phyloP scores from a whole-genome alignment of 1,140 invertebrate species.

The Drosophila arizonae region DNA sequence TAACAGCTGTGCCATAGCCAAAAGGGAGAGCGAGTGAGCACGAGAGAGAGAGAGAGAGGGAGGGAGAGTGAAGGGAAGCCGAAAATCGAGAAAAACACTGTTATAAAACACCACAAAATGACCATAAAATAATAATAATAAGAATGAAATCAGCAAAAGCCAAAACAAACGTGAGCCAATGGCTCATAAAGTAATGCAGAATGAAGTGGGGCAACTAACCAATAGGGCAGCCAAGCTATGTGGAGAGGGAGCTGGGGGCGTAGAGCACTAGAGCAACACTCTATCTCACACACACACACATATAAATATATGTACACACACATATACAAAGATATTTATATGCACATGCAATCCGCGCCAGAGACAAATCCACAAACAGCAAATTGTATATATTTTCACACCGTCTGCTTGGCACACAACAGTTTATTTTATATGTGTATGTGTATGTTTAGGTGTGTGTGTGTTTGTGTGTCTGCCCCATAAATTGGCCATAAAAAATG shows the following conservation, averaged over 20 bases:
- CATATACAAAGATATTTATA: not conserved
- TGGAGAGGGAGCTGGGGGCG: no score
- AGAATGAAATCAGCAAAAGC: constrained; percentile 67
- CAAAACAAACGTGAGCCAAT: constrained; percentile 37
- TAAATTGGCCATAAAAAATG: constrained; percentile 50
- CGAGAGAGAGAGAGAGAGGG: not conserved
- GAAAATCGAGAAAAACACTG: constrained; percentile 19
- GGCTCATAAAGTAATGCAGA: constrained; percentile 64
- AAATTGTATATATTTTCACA: constrained; percentile 32
- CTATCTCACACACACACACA: not conserved
- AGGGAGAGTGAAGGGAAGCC: not conserved
- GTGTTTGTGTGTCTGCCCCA: not conserved
- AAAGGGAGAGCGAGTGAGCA: not conserved
- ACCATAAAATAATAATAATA: constrained; percentile 68
- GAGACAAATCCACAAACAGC: constrained; percentile 24
- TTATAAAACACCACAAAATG: constrained; percentile 48
- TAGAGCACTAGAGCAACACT: not conserved
- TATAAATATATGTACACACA: not conserved
- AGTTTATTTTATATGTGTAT: constrained; percentile 10
- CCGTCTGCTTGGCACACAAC: constrained; percentile 2
- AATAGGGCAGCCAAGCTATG: not conserved
- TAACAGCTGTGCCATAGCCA: constrained; percentile 3
- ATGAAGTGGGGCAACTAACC: constrained; percentile 23
- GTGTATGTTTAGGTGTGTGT: not conserved
- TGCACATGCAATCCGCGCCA: not conserved